Percentiles rank a stretch among this genome's conserved stretches.
These are phyloP conservation scores for Amorpha juglandis DNA, from an alignment of 2,888 invertebrate genomes.

Conservation along the genomic window DNA sequence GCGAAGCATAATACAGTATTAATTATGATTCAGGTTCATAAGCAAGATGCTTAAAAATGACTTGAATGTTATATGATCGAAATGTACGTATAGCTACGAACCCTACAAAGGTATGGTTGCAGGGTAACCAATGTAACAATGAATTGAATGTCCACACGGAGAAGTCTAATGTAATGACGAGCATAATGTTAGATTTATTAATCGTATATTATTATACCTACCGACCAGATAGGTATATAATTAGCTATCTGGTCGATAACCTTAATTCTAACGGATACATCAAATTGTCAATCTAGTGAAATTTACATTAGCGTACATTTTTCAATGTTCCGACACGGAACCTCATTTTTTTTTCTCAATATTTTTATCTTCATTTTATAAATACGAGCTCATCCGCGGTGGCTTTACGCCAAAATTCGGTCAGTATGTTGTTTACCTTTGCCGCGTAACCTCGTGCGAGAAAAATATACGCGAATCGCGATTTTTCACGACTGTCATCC, in stretches of 20 bases:
- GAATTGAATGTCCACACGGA: too few species aligned
- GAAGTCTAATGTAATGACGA: too few species aligned
- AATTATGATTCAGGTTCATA: too few species aligned
- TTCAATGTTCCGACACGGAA: background rate
- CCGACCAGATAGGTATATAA: background rate
- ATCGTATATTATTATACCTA: background rate
- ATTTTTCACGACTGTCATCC: background rate
- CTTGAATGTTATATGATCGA: too few species aligned
- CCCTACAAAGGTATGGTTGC: too few species aligned
- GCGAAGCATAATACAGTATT: too few species aligned
- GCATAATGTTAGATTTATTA: background rate
- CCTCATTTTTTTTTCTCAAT: slow-evolving; percentile 31
- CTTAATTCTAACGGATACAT: background rate
- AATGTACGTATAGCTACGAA: too few species aligned
- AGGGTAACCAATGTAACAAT: too few species aligned
- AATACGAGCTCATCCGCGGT: slow-evolving; percentile 54
- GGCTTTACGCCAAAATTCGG: slow-evolving; percentile 62
- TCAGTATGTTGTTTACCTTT: slow-evolving; percentile 63
- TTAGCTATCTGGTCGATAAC: background rate
- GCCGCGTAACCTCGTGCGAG: slow-evolving; percentile 27
- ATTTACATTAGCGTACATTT: background rate
- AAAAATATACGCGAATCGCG: background rate
- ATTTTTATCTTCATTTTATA: slow-evolving; percentile 52
- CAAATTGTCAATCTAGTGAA: background rate
- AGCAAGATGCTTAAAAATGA: too few species aligned